Percentiles rank a stretch among this genome's conserved stretches.
These are phyloP conservation scores for Sternarchorhynchus goeldii DNA, from an alignment of 2,797 vertebrate species.

Conservation along the genomic window DNA sequence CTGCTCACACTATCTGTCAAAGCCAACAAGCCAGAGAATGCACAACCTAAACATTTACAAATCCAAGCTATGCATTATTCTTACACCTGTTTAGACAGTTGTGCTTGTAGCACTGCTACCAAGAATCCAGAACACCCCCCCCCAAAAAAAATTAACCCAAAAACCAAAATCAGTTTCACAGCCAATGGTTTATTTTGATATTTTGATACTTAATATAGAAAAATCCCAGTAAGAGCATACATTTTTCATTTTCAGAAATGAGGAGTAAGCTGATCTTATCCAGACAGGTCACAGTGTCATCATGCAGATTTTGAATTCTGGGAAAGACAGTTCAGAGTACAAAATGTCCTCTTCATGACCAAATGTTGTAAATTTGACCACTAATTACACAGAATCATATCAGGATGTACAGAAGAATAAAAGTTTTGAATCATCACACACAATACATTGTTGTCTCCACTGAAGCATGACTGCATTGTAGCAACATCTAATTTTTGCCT, in stretches of 20 bases:
- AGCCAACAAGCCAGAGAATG: background rate
- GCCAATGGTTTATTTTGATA: conserved; percentile 52
- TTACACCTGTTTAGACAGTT: background rate
- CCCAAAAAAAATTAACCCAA: background rate
- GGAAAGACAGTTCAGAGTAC: conserved; percentile 8
- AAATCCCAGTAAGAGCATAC: conserved; percentile 17
- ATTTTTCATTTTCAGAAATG: background rate
- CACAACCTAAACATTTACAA: background rate
- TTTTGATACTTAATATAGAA: conserved; percentile 42
- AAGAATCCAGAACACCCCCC: no score
- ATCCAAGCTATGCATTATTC: conserved; percentile 10
- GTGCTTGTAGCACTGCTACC: background rate
- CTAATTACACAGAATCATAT: conserved; percentile 30
- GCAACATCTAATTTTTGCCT: background rate
- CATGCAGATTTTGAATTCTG: conserved; percentile 35
- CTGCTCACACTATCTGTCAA: background rate
- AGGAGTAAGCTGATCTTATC: background rate
- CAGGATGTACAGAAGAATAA: conserved; percentile 21
- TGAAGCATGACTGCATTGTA: conserved; percentile 32
- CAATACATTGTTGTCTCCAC: conserved; percentile 43
- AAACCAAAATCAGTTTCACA: conserved; percentile 19
- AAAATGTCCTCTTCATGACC: conserved; percentile 12
- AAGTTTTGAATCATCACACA: conserved; percentile 41
- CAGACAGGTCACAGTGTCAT: conserved; percentile 18
- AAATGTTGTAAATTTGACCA: conserved; percentile 15